Base-by-base conservation (phyloP, 2,888 invertebrate species). In the Euzophera pinguis region DNA sequence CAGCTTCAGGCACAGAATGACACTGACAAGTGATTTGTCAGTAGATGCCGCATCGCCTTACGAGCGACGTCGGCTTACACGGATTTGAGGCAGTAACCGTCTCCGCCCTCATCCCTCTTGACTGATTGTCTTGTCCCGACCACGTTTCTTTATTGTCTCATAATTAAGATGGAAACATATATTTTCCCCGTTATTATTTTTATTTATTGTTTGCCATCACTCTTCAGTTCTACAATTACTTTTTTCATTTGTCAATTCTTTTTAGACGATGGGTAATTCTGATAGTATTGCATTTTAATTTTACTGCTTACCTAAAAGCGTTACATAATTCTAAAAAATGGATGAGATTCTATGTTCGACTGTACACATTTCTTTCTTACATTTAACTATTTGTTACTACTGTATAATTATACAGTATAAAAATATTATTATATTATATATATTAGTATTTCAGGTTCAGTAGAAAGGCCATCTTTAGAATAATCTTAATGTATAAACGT, bases 21-120 rank as follows among this genome's bases (percentile, higher is more conserved):
- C 65, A 68, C 59, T 65, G 72, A 71, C 67, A 67, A 69, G 72
- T 71, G 68, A 71, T 67, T 67, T 66, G 73, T 71, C 73, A 67
- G 62, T 53, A 57, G 58, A 56, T 53, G 55, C 54, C 60, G 55
- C 56, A 37, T 51, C 43, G 67, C 63, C 67, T 65, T 61, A 60
- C 56, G 54, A 57, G 57, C 57, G 43, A 43, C 51, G 51, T 42
- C 62, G 59, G 51, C 51, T 51, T 81, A 80, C 81, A 71, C 68
- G 76, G 81, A 81, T 82, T 81, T 75, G 64, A 70, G 67, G 68
- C 69, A 62, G 60, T 61, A 63, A 59, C 64, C 62, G 59, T 57
- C 55, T 56, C 65, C 64, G 60, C 62, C 67, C 60, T 71, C 71
- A 65, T 73, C 71, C 68, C 58, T 47, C 67, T 67, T 78, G 81